These are phyloP conservation scores for Tamias sibiricus DNA, from an alignment of 2,113 vertebrate genomes.

Conservation along the genomic window DNA sequence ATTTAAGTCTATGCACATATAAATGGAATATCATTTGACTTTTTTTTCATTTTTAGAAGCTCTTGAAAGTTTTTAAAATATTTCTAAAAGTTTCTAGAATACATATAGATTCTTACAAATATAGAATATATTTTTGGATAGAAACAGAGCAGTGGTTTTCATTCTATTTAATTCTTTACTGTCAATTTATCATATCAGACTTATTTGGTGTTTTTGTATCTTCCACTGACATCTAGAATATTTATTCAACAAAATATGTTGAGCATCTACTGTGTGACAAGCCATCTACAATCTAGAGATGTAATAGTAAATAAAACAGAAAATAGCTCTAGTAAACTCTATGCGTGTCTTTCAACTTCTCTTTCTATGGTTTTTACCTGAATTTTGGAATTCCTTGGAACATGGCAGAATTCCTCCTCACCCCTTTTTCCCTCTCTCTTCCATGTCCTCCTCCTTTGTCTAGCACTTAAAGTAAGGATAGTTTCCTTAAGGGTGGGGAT, in stretches of 20 bases:
- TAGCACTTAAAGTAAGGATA: neutral
- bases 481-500: neutral
- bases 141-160: neutral
- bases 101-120: neutral
- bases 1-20: neutral
- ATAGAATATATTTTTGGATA: neutral
- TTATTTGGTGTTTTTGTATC: neutral
- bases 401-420: neutral
- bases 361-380: neutral
- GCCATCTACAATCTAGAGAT: neutral
- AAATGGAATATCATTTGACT: neutral
- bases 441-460: neutral
- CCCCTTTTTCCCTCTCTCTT: too few species aligned
- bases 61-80: neutral
- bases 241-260: neutral
- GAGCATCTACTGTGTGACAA: neutral
- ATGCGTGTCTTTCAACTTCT: neutral
- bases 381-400: neutral
- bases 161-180: neutral
- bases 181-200: neutral
- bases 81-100: neutral
- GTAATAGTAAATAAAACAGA: neutral
- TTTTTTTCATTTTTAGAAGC: neutral
- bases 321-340: neutral
- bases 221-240: neutral